Evolutionary conservation across 1,140 invertebrate genomes (phyloP).

Genomic region (Drosophila punjabiensis): DNA sequence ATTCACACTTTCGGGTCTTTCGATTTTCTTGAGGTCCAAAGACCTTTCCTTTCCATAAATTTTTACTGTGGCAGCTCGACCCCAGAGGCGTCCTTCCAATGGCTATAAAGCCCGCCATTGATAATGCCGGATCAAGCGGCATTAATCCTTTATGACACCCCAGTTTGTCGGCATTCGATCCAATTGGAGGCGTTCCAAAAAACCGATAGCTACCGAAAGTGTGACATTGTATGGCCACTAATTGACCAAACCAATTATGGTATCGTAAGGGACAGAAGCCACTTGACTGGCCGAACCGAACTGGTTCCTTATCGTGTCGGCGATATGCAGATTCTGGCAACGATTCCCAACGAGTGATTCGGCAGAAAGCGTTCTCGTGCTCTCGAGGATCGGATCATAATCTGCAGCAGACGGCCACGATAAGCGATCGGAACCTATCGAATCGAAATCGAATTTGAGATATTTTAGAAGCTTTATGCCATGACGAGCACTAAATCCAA

Average conservation of each 20-base stretch:
- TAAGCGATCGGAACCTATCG: constrained; percentile 19
- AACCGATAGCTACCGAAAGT: constrained; percentile 16
- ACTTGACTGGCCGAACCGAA: not conserved
- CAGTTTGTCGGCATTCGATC: not conserved
- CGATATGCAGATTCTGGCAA: constrained; percentile 38
- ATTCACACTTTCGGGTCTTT: not conserved
- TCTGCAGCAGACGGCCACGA: constrained; percentile 40
- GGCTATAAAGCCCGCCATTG: not conserved
- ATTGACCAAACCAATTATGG: not conserved
- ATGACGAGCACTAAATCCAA: constrained; percentile 45
- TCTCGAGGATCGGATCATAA: constrained; percentile 28
- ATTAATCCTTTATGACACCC: constrained; percentile 25
- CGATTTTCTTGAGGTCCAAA: not conserved
- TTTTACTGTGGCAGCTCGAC: not conserved
- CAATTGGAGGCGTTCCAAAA: constrained; percentile 13
- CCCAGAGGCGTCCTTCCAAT: not conserved
- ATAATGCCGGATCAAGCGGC: constrained; percentile 27
- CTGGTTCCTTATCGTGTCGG: constrained; percentile 14
- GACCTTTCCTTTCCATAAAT: constrained; percentile 19
- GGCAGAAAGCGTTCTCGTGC: constrained; percentile 6
- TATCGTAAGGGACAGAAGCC: constrained; percentile 1
- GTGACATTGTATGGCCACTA: constrained; percentile 17
- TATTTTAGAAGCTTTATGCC: constrained; percentile 6
- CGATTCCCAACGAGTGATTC: constrained; percentile 2
- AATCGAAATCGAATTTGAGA: not conserved